A percentile compares a stretch with the other conserved stretches of the same genome.
These are phyloP conservation scores for Orycteropus afer DNA, from an alignment of 2,113 vertebrate genomes.

Conservation along the genomic window DNA sequence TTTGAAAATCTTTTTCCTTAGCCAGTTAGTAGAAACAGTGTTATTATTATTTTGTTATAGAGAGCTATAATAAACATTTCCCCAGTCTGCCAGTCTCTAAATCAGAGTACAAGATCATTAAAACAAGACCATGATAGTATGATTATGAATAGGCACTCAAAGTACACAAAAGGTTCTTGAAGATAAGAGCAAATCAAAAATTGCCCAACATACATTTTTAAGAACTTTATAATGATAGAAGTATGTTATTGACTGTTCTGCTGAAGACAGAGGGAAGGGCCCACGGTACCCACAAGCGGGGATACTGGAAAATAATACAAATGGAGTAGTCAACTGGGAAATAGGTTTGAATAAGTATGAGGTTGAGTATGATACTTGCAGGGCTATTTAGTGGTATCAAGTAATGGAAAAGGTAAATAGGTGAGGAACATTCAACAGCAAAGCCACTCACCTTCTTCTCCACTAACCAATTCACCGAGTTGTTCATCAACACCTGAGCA, in stretches of 20 bases:
- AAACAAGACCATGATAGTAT: background rate
- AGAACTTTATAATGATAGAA: constrained; percentile 29
- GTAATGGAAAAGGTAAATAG: background rate
- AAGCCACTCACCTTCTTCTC: constrained; percentile 92
- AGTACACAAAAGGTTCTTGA: background rate
- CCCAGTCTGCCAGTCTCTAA: background rate
- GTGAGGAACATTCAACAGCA: background rate
- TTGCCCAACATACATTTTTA: background rate
- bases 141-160: background rate
- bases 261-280: background rate
- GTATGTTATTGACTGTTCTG: background rate
- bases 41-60: background rate
- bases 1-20: background rate
- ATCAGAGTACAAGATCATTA: background rate
- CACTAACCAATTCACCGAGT: constrained; percentile 90
- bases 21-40: background rate
- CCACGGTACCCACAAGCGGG: background rate
- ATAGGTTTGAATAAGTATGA: background rate
- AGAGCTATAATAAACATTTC: background rate
- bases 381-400: background rate
- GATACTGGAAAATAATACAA: background rate
- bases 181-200: background rate
- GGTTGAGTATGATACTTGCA: background rate
- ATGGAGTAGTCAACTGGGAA: background rate
- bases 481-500: constrained; percentile 94